Percentiles rank a stretch among this genome's conserved stretches.
These are phyloP conservation scores for Lochmaea crataegi DNA, from an alignment of 2,888 invertebrate species.

Conservation along the genomic window DNA sequence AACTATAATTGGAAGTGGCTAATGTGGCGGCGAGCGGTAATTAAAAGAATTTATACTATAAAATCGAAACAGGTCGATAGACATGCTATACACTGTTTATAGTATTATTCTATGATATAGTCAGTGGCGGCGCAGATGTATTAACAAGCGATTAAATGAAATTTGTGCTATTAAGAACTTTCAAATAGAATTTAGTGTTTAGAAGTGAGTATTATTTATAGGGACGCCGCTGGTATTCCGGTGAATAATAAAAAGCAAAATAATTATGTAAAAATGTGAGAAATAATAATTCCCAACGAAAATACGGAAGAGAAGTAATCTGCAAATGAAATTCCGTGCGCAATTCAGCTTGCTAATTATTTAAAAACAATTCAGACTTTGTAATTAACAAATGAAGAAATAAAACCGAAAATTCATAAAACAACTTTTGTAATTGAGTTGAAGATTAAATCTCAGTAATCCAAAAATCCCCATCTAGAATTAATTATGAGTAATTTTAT, in stretches of 20 bases:
- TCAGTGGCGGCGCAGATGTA: too few species aligned
- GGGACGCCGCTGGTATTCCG: background rate
- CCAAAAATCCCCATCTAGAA: conserved; percentile 60
- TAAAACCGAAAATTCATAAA: conserved; percentile 58
- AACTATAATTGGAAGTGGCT: too few species aligned
- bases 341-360: conserved; percentile 48
- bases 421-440: conserved; percentile 60
- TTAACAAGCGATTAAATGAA: too few species aligned
- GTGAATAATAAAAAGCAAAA: conserved; percentile 27
- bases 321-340: conserved; percentile 48
- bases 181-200: too few species aligned
- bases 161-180: too few species aligned
- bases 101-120: too few species aligned
- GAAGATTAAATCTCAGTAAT: conserved; percentile 61
- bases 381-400: conserved; percentile 57
- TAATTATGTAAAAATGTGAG: conserved; percentile 28
- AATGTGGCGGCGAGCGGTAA: too few species aligned
- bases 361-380: conserved; percentile 24
- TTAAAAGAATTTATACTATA: too few species aligned
- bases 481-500: conserved; percentile 60
- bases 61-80: too few species aligned
- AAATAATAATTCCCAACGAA: conserved; percentile 38
- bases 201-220: too few species aligned
- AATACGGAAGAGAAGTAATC: conserved; percentile 59
- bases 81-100: too few species aligned